Evolutionary conservation across 23 tunicate genomes (phyloP).

Genomic region (Corella eumyota): DNA sequence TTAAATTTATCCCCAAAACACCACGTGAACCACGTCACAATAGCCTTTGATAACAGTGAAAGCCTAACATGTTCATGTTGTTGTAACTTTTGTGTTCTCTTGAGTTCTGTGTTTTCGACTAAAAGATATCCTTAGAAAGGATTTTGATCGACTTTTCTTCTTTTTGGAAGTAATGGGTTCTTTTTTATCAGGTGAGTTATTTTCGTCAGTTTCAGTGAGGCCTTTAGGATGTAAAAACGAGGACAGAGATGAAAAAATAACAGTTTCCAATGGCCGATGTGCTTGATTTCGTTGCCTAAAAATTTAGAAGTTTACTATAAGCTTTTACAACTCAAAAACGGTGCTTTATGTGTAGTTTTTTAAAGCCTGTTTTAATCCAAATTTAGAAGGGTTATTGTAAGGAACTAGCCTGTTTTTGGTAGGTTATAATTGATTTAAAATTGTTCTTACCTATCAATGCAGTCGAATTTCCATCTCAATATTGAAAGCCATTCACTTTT

Average conservation of each 20-base stretch:
- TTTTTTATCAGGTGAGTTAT: not conserved
- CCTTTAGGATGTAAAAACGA: constrained; percentile 66
- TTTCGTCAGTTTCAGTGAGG: constrained; percentile 6
- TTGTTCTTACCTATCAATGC: constrained; percentile 64
- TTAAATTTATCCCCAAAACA: too few relatives aligned
- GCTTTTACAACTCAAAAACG: too few relatives aligned
- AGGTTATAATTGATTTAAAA: too few relatives aligned
- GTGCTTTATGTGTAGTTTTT: too few relatives aligned
- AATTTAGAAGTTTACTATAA: not conserved
- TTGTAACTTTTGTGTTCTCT: too few relatives aligned
- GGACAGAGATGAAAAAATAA: constrained; percentile 70
- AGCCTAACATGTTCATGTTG: too few relatives aligned
- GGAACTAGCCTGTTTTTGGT: too few relatives aligned
- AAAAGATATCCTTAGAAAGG: constrained; percentile 11
- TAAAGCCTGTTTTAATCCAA: too few relatives aligned
- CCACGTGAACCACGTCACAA: too few relatives aligned
- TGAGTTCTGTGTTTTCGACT: not conserved
- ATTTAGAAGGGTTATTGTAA: too few relatives aligned
- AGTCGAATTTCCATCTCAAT: constrained; percentile 63
- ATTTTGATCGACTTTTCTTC: constrained; percentile 12
- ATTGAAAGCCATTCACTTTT: constrained; percentile 67
- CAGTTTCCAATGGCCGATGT: constrained; percentile 82
- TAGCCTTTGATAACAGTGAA: too few relatives aligned
- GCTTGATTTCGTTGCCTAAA: constrained; percentile 66
- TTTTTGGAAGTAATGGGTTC: not conserved